Evolutionary conservation across 2,797 vertebrate species (phyloP), one percentile per base, ranked within the genome.

Genomic region (Perodicticus potto): DNA sequence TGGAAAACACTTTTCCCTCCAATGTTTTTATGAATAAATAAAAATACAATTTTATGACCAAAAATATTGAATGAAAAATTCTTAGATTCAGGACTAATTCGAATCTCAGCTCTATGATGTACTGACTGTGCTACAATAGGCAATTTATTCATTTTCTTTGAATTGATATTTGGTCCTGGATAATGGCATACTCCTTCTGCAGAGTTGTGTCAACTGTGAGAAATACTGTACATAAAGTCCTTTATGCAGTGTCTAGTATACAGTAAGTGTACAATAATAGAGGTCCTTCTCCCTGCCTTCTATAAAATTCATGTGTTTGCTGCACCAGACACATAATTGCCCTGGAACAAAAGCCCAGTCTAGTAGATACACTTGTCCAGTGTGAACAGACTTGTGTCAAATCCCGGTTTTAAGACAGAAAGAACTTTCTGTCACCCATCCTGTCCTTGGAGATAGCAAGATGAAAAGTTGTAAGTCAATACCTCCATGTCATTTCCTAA

Each of bases 361-460:
- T 85, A 3, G 40, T 85, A 86, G 82, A 69, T 57, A 6, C 22
- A 73, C 49, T 89, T 83, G 84, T 65, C 22, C 78, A 43, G 16
- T 29, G 20, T 77, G 72, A 86, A 90, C 4, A 88, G 61, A 76
- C 61, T 80, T 45, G 29, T 87, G 29, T 82, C 67, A 76, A 43
- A 74, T 72, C 16, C 61, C 59, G 19, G 37, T 74, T 86, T 91
- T 45, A 69, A 59, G 45, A 77, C 61, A 20, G 34, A 43, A 96
- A 87, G n/a, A 88, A 45, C 32, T 96, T 92, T 74, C 61, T 89
- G 43, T 89, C 49, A 55, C n/a, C 67, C 63, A 72, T 89, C 14
- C 40, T 40, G 14, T 57, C 20, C 57, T 90, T 65, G 43, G 45
- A 90, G 22, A 27, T 23, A 67, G 16, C n/a, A 25, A 74, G 43